Base-by-base conservation (phyloP, 2,113 vertebrate species). In the Corvus hawaiiensis region DNA sequence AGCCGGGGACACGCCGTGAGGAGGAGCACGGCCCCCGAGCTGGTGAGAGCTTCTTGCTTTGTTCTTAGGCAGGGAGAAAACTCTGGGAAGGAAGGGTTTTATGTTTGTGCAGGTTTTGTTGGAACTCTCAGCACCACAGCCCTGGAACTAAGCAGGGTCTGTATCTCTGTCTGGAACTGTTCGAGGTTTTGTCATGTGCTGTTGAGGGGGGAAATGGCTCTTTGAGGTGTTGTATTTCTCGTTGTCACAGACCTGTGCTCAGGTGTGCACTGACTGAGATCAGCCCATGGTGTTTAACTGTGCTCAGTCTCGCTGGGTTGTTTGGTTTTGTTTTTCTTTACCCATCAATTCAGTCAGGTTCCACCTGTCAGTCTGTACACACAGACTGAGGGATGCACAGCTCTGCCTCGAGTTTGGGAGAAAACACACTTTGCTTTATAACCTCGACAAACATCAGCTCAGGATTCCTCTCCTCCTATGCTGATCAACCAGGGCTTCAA, bases 11-110 rank as follows among this genome's bases (percentile, higher is more conserved):
- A 7, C 1, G 7, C 41, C 2, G 41, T 90, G 32, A 94, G 91
- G 72, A 94, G 87, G n/a, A 82, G 90, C 8, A 19, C 55, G 23
- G 55, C 27, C 3, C 11, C 63, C 9, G 18, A 69, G 84, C 55
- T 46, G 49, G 97, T 97, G 77, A 93, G 87, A 3, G n/a, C 46
- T 52, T 11, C 32, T 0, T 7, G 21, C 26, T 32, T 16, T 1
- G 22, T 12, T 51, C 55, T 41, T 1, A 1, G 64, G 55, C 27
- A 11, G 16, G 9, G 58, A 1, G 37, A 4, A 0, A 33, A 0
- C 5, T 0, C 24, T 1, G 23, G 44, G 3, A 11, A 7, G 0
- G 43, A 18, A 17, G 4, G 16, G 7, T 0, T 44, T 14, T 5
- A 0, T 11, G 59, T 7, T 8, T 2, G 61, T 4, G 44, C 33